These are phyloP conservation scores for Lophotis ruficrista DNA, from an alignment of 2,113 vertebrate species.

Conservation along the genomic window DNA sequence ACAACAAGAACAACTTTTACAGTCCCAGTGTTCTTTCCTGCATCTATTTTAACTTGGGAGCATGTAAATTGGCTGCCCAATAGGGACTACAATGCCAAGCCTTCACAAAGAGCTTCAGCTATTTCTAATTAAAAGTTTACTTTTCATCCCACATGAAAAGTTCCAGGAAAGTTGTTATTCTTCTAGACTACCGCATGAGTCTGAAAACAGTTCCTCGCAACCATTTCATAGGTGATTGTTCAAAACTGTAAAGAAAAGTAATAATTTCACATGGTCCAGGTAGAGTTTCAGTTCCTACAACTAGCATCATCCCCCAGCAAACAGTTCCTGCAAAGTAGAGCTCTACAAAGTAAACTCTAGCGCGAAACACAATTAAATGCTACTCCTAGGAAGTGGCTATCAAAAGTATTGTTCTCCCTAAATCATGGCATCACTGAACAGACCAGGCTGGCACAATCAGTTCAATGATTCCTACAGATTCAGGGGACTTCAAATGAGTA, in stretches of 20 bases:
- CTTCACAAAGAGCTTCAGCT: background rate
- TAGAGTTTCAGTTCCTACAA: background rate
- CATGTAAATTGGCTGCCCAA: background rate
- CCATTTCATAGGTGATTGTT: background rate
- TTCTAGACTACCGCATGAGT: background rate
- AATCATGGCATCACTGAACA: background rate
- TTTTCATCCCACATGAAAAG: background rate
- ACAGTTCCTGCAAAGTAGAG: background rate
- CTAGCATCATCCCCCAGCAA: background rate
- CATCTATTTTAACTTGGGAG: background rate
- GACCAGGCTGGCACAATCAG: background rate
- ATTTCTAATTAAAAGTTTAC: background rate
- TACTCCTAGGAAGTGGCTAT: background rate
- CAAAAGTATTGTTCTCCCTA: background rate
- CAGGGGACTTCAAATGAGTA: background rate
- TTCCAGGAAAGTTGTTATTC: background rate
- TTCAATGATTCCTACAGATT: background rate
- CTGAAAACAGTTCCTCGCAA: background rate
- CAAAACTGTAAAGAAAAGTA: background rate
- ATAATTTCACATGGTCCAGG: background rate
- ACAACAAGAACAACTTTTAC: background rate
- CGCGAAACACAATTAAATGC: background rate
- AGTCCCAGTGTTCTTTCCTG: background rate
- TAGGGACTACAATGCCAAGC: background rate
- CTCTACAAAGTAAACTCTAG: background rate